Percentiles rank a stretch among this genome's conserved stretches.
These are phyloP conservation scores for Nibea coibor DNA, from an alignment of 2,113 vertebrate genomes.

Conservation along the genomic window DNA sequence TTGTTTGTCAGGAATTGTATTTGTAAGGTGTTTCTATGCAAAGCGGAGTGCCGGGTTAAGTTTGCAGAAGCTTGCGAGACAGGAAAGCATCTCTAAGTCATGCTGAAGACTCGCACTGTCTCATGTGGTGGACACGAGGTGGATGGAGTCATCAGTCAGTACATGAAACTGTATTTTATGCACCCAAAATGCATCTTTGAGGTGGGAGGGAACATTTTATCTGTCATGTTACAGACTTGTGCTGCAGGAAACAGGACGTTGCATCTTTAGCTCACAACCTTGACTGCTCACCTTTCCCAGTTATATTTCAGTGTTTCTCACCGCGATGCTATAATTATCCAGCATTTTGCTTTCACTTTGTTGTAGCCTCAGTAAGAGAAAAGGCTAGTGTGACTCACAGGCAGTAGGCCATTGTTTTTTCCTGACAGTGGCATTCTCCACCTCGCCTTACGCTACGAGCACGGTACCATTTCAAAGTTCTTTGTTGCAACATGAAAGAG, in stretches of 20 bases:
- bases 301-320: not conserved
- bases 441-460: too few species aligned
- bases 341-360: not conserved
- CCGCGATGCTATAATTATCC: not conserved
- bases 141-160: not conserved
- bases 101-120: constrained; percentile 4
- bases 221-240: not conserved
- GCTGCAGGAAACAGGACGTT: not conserved
- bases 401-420: too few species aligned
- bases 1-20: not conserved
- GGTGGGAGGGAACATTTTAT: not conserved
- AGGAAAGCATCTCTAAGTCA: constrained; percentile 13
- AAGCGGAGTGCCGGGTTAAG: not conserved
- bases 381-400: too few species aligned
- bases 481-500: too few species aligned
- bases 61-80: constrained; percentile 25
- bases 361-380: not conserved
- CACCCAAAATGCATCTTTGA: not conserved
- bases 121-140: constrained; percentile 10
- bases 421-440: too few species aligned
- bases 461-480: too few species aligned
- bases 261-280: too few species aligned
- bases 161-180: constrained; percentile 1
- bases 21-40: not conserved
- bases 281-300: not conserved